Evolutionary conservation across 2,113 vertebrate genomes (phyloP).

Genomic region (Dascyllus trimaculatus): DNA sequence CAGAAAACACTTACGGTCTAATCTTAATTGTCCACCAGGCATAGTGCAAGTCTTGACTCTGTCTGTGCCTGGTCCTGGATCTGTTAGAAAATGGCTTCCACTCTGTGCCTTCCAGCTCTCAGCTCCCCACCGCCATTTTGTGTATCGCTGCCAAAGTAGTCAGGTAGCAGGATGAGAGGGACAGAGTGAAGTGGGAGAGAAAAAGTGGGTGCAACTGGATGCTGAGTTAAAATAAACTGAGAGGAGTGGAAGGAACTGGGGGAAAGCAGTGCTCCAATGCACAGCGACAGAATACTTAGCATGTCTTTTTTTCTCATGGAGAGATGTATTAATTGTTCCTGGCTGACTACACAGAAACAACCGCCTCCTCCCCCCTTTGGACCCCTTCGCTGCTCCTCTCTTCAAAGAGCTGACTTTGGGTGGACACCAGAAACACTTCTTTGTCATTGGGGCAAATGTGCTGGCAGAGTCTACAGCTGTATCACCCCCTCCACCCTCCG

Average conservation of each 20-base stretch:
- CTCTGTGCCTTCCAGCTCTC: slow-evolving; percentile 70
- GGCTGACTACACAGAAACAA: slow-evolving; percentile 84
- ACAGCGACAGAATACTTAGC: slow-evolving; percentile 72
- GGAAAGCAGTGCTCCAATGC: slow-evolving; percentile 39
- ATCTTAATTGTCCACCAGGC: slow-evolving; percentile 43
- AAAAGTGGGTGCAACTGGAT: slow-evolving; percentile 52
- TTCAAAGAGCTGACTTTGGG: slow-evolving; percentile 86
- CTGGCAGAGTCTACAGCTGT: slow-evolving; percentile 79
- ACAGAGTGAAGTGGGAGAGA: slow-evolving; percentile 67
- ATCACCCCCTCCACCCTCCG: slow-evolving; percentile 65
- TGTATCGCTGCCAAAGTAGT: slow-evolving; percentile 81
- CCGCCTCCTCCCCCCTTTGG: slow-evolving; percentile 74
- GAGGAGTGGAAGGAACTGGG: slow-evolving; percentile 51
- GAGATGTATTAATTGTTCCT: slow-evolving; percentile 78
- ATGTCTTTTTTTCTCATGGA: slow-evolving; percentile 75
- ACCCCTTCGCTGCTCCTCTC: slow-evolving; percentile 79
- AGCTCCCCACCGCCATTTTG: slow-evolving; percentile 85
- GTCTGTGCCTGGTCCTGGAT: slow-evolving; percentile 47
- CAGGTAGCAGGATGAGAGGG: slow-evolving; percentile 83
- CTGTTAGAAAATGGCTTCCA: slow-evolving; percentile 87
- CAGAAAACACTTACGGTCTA: slow-evolving; percentile 37
- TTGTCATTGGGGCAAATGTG: slow-evolving; percentile 80
- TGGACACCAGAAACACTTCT: slow-evolving; percentile 85
- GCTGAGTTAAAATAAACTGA: slow-evolving; percentile 42
- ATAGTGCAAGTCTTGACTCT: slow-evolving; percentile 34